Evolutionary conservation across 2,113 vertebrate species (phyloP).

Genomic region (Theropithecus gelada): DNA sequence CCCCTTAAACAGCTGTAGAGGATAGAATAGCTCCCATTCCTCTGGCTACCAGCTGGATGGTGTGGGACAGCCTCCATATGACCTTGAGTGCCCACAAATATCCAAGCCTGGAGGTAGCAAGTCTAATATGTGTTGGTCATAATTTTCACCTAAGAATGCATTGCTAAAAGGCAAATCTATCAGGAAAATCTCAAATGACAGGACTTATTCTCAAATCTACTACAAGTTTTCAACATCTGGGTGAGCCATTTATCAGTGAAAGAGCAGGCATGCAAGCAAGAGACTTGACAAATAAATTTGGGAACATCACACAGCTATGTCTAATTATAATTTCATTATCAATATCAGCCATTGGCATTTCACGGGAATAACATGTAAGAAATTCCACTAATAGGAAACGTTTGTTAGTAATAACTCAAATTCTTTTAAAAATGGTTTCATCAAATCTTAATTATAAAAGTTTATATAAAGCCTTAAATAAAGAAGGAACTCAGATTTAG

Average conservation of each 20-base stretch:
- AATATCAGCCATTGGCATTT: not conserved
- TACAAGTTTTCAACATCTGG: not conserved
- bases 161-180: not conserved
- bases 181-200: not conserved
- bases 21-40: slow-evolving; percentile 2
- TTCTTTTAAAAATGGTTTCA: not conserved
- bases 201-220: not conserved
- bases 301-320: not conserved
- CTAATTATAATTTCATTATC: slow-evolving; percentile 15
- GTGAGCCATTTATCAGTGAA: not conserved
- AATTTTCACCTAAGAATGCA: not conserved
- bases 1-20: not conserved
- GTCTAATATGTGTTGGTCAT: not conserved
- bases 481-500: slow-evolving; percentile 17
- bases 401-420: slow-evolving; percentile 40
- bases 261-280: not conserved
- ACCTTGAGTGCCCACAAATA: not conserved
- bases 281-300: not conserved
- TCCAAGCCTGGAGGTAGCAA: not conserved
- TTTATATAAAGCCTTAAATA: slow-evolving; percentile 24
- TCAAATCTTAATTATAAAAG: slow-evolving; percentile 19
- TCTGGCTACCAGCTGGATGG: not conserved
- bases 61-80: not conserved
- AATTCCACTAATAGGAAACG: slow-evolving; percentile 52
- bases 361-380: slow-evolving; percentile 32